Percentiles rank a stretch among this genome's conserved stretches.
Conservation (phyloP, 1,140 invertebrate species). For the Ectropis grisescens region DNA sequence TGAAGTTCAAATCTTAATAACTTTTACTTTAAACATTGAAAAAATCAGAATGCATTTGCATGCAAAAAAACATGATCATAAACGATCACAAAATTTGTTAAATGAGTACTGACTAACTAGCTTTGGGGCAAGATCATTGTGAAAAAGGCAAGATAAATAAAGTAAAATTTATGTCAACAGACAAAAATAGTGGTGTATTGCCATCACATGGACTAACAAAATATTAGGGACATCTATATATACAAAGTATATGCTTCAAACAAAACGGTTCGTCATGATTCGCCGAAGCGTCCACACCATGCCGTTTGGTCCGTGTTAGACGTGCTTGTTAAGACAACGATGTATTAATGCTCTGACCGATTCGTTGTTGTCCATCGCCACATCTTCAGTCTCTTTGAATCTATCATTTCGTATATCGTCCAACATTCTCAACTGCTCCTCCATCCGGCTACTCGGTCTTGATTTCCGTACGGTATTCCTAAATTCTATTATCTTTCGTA, state of each 20-base stretch:
- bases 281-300: constrained; percentile 9
- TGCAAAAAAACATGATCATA: too few relatives aligned
- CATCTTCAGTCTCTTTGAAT: constrained; percentile 47
- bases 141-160: too few relatives aligned
- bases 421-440: constrained; percentile 47
- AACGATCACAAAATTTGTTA: too few relatives aligned
- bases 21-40: too few relatives aligned
- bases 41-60: too few relatives aligned
- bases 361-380: constrained; percentile 30
- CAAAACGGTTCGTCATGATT: neutral
- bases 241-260: constrained; percentile 6
- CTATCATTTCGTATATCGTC: constrained; percentile 40
- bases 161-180: too few relatives aligned
- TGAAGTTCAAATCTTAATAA: too few relatives aligned
- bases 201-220: too few relatives aligned
- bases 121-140: too few relatives aligned
- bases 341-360: constrained; percentile 52
- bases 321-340: constrained; percentile 1
- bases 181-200: too few relatives aligned
- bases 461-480: constrained; percentile 19
- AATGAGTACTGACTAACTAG: too few relatives aligned
- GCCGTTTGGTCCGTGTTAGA: constrained; percentile 1
- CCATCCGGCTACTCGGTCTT: constrained; percentile 44
- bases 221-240: too few relatives aligned
- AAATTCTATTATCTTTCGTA: constrained; percentile 28